Base-by-base conservation (phyloP, 2,797 vertebrate species). In the Centroberyx gerrardi region DNA sequence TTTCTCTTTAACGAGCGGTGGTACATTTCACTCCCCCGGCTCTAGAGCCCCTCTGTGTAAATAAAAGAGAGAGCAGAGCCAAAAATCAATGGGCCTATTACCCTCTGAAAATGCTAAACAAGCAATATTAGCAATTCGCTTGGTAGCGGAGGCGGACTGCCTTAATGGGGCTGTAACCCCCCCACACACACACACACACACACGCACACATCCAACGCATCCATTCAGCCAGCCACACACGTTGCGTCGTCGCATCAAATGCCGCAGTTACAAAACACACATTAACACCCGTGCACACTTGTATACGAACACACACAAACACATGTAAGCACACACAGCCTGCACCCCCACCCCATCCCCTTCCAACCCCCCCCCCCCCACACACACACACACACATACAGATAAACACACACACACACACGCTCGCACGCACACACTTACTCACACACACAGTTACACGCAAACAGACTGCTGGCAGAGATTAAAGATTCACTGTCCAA, bases 41-140 rank as follows among this genome's bases (percentile, higher is more conserved):
- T 96, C 96, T 95, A 94, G 93, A 96, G 96, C 95, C 94, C 94
- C 97, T 96, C 95, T 96, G 96, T 97, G 96, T 97, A 97, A 97
- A 96, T 96, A 92, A 91, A 92, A 90, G 87, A 89, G 86, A 90
- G 90, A 88, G 85, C 87, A 54, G 81, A 90, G 86, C 80, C 95
- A 96, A 95, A 97, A 97, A 98, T 98, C 97, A 96, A 98, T 98
- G 96, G 85, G 95, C 95, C 96, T 97, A 97, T 97, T 97, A 97
- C 96, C 96, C 96, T 95, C 94, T 96, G 96, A 98, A 98, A 97
- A 98, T 96, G 97, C 97, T 98, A 97, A 98, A 97, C 97, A 97
- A 98, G 97, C 97, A 97, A 96, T 96, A 97, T 97, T 96, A 97
- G 96, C 94, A 95, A 96, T 96, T 95, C 94, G 90, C 96, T 96